Evolutionary conservation across 92 coral and sea anemone genomes (phyloP).

Genomic region (Galaxea fascicularis): DNA sequence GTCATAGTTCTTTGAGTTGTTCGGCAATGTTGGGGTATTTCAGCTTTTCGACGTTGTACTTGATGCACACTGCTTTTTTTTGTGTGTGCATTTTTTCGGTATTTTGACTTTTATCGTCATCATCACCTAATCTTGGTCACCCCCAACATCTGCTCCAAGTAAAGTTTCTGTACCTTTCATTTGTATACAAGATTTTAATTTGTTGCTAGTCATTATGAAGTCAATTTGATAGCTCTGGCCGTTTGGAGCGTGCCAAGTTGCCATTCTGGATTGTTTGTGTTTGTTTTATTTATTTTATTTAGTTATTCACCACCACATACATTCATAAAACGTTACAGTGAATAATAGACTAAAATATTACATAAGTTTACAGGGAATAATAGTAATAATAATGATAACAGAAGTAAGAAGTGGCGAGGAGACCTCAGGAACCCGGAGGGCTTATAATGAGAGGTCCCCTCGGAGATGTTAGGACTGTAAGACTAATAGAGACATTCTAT

Average conservation of each 20-base stretch:
- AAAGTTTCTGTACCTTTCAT: background rate
- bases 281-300: no score
- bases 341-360: no score
- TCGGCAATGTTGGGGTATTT: slow-evolving; percentile 1
- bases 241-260: background rate
- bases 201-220: background rate
- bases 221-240: slow-evolving; percentile 7
- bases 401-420: no score
- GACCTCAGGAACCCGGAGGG: no score
- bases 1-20: background rate
- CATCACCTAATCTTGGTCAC: slow-evolving; percentile 1
- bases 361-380: no score
- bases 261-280: slow-evolving; percentile 4
- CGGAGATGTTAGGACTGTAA: no score
- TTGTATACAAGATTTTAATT: background rate
- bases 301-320: no score
- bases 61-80: background rate
- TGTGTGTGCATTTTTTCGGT: background rate
- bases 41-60: slow-evolving; percentile 13
- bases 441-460: no score
- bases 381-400: no score
- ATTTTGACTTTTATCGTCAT: background rate
- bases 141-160: background rate
- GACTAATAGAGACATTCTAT: no score
- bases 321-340: no score